These are phyloP conservation scores for Dendrocincla tyrannina DNA, from an alignment of 2,797 vertebrate species.

Conservation along the genomic window DNA sequence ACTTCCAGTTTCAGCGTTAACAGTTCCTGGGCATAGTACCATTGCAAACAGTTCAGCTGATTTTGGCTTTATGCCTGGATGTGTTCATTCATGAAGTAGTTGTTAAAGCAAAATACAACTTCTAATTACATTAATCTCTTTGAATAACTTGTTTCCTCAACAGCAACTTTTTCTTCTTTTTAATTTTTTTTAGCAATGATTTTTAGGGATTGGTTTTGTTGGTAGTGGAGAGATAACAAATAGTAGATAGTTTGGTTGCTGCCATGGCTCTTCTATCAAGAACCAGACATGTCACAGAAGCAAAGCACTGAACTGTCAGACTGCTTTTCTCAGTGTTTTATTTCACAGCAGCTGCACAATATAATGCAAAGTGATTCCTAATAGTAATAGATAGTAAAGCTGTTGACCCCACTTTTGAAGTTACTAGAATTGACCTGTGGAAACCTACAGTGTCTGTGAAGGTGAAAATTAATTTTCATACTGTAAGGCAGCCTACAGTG, in stretches of 20 bases:
- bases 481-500: neutral
- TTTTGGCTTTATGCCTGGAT: constrained; percentile 54
- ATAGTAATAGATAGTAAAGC: neutral
- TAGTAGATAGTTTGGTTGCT: neutral
- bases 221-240: neutral
- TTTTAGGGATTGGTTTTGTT: neutral
- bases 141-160: neutral
- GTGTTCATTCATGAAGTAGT: constrained; percentile 38
- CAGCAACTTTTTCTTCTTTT: neutral
- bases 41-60: constrained; percentile 51
- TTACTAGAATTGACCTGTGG: neutral
- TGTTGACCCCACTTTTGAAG: neutral
- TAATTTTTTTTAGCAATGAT: neutral
- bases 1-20: neutral
- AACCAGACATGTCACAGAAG: neutral
- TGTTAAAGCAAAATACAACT: constrained; percentile 43
- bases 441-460: neutral
- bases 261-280: neutral
- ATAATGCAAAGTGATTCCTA: neutral
- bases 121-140: constrained; percentile 25
- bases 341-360: neutral
- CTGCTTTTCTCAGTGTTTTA: neutral
- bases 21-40: constrained; percentile 42
- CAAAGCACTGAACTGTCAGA: neutral
- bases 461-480: neutral